phyloP scores from a whole-genome alignment of 2,113 vertebrate genomes.

The Laticauda laticaudata region DNA sequence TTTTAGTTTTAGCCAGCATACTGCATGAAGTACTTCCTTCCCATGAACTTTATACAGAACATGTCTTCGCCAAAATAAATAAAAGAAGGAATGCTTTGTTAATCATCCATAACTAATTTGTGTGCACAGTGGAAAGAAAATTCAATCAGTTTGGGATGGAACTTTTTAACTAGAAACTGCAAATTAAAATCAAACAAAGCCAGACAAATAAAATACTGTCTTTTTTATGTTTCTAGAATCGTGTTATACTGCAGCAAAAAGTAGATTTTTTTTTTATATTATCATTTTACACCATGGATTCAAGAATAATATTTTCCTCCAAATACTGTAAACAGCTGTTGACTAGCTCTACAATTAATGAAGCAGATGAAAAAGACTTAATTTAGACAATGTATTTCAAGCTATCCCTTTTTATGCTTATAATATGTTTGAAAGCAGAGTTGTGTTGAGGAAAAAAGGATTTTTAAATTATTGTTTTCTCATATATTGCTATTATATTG shows the following conservation, averaged over 20 bases:
- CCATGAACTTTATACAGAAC: conserved; percentile 66
- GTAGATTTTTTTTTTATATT: neutral
- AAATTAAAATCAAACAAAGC: conserved; percentile 48
- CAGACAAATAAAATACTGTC: conserved; percentile 41
- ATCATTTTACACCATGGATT: conserved; percentile 26
- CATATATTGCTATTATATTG: neutral
- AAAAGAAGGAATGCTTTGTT: conserved; percentile 76
- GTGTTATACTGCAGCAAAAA: conserved; percentile 27
- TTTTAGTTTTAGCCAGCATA: conserved; percentile 66
- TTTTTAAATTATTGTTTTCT: neutral
- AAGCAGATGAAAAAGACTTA: conserved; percentile 45
- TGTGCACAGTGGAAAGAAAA: conserved; percentile 65
- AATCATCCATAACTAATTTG: conserved; percentile 78
- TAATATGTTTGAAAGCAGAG: conserved; percentile 48
- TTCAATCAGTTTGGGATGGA: conserved; percentile 68
- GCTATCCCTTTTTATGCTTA: conserved; percentile 47
- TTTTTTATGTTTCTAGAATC: conserved; percentile 34
- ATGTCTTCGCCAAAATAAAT: conserved; percentile 76
- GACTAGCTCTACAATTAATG: conserved; percentile 49
- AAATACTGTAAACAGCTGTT: conserved; percentile 30
- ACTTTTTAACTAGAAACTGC: conserved; percentile 67
- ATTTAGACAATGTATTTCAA: conserved; percentile 52
- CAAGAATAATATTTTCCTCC: conserved; percentile 11
- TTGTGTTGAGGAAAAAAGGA: neutral
- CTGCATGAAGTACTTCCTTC: conserved; percentile 72